These are phyloP conservation scores for Phrynocephalus forsythii DNA, from an alignment of 2,797 vertebrate genomes.

Conservation along the genomic window DNA sequence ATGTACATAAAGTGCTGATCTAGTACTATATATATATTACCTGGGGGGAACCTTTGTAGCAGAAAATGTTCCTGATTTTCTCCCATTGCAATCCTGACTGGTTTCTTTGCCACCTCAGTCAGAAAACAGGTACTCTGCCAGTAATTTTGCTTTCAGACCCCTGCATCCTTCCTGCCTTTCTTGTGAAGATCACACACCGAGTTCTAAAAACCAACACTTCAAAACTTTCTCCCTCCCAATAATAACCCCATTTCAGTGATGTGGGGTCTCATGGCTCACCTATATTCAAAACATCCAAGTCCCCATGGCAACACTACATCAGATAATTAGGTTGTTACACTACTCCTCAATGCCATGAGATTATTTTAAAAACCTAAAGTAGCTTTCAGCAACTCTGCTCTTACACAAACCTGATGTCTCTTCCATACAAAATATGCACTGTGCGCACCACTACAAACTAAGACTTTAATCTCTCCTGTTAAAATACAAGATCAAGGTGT, in stretches of 20 bases:
- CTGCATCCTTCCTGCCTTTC: slow-evolving; percentile 10
- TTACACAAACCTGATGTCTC: background rate
- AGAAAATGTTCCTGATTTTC: background rate
- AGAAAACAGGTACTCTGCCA: background rate
- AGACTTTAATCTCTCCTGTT: background rate
- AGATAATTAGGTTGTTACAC: slow-evolving; percentile 22
- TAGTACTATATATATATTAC: background rate
- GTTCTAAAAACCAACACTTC: slow-evolving; percentile 13
- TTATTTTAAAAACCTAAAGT: slow-evolving; percentile 11
- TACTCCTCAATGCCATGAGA: background rate
- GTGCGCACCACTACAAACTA: background rate
- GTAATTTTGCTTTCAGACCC: background rate
- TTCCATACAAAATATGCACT: background rate
- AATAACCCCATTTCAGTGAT: slow-evolving; percentile 27
- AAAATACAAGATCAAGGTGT: background rate
- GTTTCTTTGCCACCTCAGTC: background rate
- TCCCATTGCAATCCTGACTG: background rate
- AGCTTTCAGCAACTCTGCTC: slow-evolving; percentile 16
- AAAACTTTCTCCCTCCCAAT: background rate
- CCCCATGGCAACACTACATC: slow-evolving; percentile 31
- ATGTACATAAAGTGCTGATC: background rate
- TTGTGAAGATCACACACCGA: background rate
- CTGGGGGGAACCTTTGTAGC: background rate
- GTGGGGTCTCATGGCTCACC: slow-evolving; percentile 8
- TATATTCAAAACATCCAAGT: slow-evolving; percentile 29